phyloP scores from a whole-genome alignment of 2,888 invertebrate species.

The Noctua comes region DNA sequence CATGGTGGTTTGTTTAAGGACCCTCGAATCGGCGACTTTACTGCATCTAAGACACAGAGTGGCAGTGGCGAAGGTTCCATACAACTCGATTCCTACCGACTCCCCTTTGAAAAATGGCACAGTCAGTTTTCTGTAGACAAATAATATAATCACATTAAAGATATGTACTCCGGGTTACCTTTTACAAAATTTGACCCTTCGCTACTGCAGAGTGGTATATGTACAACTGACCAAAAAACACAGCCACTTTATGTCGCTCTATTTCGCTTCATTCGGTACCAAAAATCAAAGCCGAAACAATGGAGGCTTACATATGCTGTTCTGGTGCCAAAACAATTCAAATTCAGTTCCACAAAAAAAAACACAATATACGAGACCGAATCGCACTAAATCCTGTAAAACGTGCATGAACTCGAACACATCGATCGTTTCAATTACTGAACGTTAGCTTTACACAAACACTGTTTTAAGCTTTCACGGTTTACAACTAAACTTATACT shows the following conservation, averaged over 20 bases:
- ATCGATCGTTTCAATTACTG: constrained; percentile 5
- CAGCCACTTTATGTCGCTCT: background rate
- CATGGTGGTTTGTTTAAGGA: background rate
- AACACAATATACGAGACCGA: background rate
- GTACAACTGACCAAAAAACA: background rate
- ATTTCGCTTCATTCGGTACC: background rate
- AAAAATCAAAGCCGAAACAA: constrained; percentile 30
- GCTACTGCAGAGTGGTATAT: background rate
- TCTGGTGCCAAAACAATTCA: constrained; percentile 53
- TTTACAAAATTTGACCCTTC: too few relatives aligned
- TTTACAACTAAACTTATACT: too few relatives aligned
- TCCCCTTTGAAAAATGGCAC: too few relatives aligned
- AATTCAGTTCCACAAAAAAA: constrained; percentile 35
- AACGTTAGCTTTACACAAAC: background rate
- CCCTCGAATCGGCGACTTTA: background rate
- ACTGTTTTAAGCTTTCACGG: too few relatives aligned
- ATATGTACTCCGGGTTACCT: too few relatives aligned
- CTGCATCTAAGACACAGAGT: background rate
- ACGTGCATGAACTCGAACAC: background rate
- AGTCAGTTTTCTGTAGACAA: too few relatives aligned
- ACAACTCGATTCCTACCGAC: too few relatives aligned
- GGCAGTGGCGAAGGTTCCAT: too few relatives aligned
- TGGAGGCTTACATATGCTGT: constrained; percentile 28
- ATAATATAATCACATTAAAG: too few relatives aligned
- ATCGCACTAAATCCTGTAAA: constrained; percentile 24